These are phyloP conservation scores for Hirtodrosophila histrioides DNA, from an alignment of 2,888 invertebrate genomes.

Conservation along the genomic window DNA sequence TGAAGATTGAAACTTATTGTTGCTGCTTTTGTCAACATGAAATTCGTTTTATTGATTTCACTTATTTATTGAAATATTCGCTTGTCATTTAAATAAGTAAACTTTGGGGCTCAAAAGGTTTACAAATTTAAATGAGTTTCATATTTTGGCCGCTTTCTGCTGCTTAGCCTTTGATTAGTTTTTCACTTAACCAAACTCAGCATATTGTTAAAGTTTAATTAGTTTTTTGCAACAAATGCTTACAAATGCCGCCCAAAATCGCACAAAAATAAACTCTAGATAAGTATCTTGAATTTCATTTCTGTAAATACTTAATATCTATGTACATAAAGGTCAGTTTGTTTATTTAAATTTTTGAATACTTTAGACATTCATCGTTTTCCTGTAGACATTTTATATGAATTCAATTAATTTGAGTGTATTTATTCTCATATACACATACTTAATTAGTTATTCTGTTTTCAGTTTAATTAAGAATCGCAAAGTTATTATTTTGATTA, in stretches of 20 bases:
- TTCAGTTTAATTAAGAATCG: conserved; percentile 2
- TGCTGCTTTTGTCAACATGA: conserved; percentile 16
- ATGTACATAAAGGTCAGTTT: conserved; percentile 8
- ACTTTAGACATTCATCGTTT: conserved; percentile 6
- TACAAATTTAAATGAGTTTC: conserved; percentile 82
- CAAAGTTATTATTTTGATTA: conserved; percentile 16
- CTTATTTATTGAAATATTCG: conserved; percentile 37
- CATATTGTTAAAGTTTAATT: conserved; percentile 40
- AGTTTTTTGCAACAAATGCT: conserved; percentile 32
- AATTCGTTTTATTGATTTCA: conserved; percentile 44
- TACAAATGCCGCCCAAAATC: conserved; percentile 33
- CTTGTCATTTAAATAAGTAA: conserved; percentile 82
- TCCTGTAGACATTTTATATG: conserved; percentile 46
- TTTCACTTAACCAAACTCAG: conserved; percentile 24
- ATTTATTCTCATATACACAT: conserved; percentile 6
- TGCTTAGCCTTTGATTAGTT: conserved; percentile 25
- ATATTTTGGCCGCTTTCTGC: conserved; percentile 7
- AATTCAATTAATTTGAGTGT: conserved; percentile 6
- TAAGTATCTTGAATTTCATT: conserved; percentile 9
- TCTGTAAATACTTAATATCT: conserved; percentile 22
- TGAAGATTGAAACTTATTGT: conserved; percentile 29
- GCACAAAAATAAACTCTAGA: conserved; percentile 31
- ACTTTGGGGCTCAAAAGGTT: conserved; percentile 83
- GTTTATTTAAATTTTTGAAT: conserved; percentile 1
- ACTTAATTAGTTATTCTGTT: background rate